These are phyloP conservation scores for Cryptophagus acutangulus DNA, from an alignment of 2,888 invertebrate species.

Conservation along the genomic window DNA sequence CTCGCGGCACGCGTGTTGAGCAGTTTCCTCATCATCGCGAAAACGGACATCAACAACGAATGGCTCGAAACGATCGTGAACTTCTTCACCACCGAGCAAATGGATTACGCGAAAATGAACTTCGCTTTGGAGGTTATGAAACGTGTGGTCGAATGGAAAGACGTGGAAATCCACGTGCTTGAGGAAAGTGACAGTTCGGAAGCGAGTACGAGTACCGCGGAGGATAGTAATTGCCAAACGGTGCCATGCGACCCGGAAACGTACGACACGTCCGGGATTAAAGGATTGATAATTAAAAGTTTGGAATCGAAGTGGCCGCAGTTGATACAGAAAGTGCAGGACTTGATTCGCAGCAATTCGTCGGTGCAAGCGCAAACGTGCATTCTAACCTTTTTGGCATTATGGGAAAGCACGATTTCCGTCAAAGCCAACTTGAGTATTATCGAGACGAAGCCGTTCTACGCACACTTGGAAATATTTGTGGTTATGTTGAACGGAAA, in stretches of 20 bases:
- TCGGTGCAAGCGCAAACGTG: conserved; percentile 64
- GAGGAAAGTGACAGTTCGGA: conserved; percentile 56
- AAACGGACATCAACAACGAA: conserved; percentile 72
- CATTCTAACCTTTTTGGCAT: conserved; percentile 73
- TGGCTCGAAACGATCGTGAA: conserved; percentile 76
- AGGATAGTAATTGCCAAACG: conserved; percentile 51
- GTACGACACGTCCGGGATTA: conserved; percentile 79
- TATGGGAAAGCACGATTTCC: conserved; percentile 88
- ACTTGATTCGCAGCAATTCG: conserved; percentile 55
- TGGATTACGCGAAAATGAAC: conserved; percentile 68
- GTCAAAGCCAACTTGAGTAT: conserved; percentile 86
- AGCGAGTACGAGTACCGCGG: conserved; percentile 30
- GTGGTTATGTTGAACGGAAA: conserved; percentile 63
- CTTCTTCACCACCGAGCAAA: conserved; percentile 63
- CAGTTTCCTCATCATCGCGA: conserved; percentile 77
- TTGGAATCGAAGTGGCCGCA: conserved; percentile 81
- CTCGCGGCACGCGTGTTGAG: conserved; percentile 75
- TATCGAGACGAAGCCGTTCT: conserved; percentile 83
- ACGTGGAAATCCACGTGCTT: conserved; percentile 72
- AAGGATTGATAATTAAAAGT: conserved; percentile 79
- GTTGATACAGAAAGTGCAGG: conserved; percentile 67
- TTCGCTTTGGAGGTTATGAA: conserved; percentile 82
- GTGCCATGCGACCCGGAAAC: conserved; percentile 73
- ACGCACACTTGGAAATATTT: conserved; percentile 77
- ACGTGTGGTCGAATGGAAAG: conserved; percentile 85